Percentiles rank a stretch among this genome's conserved stretches.
These are phyloP conservation scores for Epinephelus lanceolatus DNA, from an alignment of 2,113 vertebrate species.

Conservation along the genomic window DNA sequence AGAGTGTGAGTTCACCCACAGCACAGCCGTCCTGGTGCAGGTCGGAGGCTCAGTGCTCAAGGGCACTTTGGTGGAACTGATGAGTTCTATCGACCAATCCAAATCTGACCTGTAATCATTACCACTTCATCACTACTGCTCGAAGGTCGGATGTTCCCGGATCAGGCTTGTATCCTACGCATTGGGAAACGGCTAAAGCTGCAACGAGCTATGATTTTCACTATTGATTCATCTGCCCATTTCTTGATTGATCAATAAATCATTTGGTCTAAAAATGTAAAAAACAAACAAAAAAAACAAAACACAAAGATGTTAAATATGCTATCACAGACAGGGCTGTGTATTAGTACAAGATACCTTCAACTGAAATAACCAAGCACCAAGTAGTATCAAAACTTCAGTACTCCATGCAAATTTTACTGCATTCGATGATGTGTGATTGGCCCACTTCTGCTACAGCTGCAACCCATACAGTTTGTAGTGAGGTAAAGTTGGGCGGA, in stretches of 20 bases:
- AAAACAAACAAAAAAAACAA: not conserved
- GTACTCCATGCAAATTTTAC: too few relatives aligned
- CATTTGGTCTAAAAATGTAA: not conserved
- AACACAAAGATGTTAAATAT: not conserved
- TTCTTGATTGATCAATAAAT: not conserved
- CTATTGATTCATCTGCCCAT: not conserved
- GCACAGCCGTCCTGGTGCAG: slow-evolving; percentile 14
- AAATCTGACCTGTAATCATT: slow-evolving; percentile 28
- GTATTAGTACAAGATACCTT: too few relatives aligned
- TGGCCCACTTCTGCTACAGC: too few relatives aligned
- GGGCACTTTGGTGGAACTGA: slow-evolving; percentile 19
- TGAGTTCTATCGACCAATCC: slow-evolving; percentile 7
- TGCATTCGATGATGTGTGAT: too few relatives aligned
- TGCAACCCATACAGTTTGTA: too few relatives aligned
- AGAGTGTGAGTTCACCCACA: slow-evolving; percentile 32
- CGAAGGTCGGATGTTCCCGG: not conserved
- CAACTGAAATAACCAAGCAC: too few relatives aligned
- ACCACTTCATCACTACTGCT: not conserved
- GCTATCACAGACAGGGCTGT: too few relatives aligned
- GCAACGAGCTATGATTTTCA: not conserved
- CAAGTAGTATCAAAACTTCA: too few relatives aligned
- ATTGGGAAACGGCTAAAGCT: not conserved
- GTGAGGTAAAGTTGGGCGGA: too few relatives aligned
- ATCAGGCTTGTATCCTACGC: slow-evolving; percentile 9
- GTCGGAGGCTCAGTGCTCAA: slow-evolving; percentile 12